Conservation (phyloP, 2,888 invertebrate species). For the Drosophila recens region DNA sequence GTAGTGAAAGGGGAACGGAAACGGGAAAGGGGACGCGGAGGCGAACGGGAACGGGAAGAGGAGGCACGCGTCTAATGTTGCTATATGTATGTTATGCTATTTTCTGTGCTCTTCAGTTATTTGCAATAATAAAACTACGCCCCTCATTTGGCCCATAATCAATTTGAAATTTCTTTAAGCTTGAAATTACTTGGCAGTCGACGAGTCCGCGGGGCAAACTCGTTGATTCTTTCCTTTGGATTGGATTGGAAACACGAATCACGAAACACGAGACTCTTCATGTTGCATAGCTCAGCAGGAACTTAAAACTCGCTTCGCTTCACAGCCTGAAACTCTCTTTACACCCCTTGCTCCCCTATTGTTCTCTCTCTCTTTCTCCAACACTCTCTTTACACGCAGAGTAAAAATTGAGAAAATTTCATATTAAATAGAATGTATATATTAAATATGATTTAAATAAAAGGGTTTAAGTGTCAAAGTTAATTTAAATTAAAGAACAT, state of each 20-base stretch:
- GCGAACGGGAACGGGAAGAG: neutral
- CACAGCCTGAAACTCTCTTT: conserved; percentile 44
- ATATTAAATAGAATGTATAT: too few species aligned
- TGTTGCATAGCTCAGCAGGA: conserved; percentile 52
- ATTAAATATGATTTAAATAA: too few species aligned
- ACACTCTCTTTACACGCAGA: neutral
- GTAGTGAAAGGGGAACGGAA: neutral
- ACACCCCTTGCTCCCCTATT: neutral
- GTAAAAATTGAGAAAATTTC: neutral
- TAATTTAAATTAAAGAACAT: too few species aligned
- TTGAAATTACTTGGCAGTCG: conserved; percentile 70
- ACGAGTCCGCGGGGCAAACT: conserved; percentile 50
- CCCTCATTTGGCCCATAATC: conserved; percentile 55
- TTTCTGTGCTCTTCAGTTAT: conserved; percentile 22
- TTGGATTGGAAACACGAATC: conserved; percentile 5
- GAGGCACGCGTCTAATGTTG: conserved; percentile 39
- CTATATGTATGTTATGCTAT: conserved; percentile 9
- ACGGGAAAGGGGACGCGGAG: neutral
- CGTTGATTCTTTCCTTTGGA: conserved; percentile 3
- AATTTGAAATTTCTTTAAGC: conserved; percentile 74
- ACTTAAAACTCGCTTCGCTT: conserved; percentile 61
- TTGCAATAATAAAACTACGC: conserved; percentile 39
- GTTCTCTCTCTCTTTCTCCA: neutral
- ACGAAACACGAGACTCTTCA: conserved; percentile 22
- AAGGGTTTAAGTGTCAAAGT: too few species aligned